phyloP scores from a whole-genome alignment of 2,888 invertebrate genomes.

The Agrenia bidenticulata region DNA sequence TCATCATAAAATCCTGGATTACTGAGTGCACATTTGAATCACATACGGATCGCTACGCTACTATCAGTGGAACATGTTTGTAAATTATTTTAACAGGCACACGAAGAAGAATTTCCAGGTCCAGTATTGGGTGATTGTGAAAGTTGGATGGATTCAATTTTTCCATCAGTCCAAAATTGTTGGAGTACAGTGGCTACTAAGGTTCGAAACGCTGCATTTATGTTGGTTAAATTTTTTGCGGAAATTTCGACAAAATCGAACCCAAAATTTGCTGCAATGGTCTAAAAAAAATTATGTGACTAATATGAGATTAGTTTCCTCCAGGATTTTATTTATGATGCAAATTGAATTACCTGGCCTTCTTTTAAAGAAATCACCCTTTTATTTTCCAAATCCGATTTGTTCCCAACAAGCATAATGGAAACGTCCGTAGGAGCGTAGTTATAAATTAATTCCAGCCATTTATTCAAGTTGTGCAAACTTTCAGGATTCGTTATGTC shows the following conservation, averaged over 20 bases:
- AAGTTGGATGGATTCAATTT: constrained; percentile 26
- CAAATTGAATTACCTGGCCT: constrained; percentile 20
- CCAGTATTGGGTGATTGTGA: not conserved
- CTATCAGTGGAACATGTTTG: too few species aligned
- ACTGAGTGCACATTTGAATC: too few species aligned
- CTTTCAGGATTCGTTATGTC: constrained; percentile 23
- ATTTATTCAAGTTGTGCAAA: constrained; percentile 22
- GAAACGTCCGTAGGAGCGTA: constrained; percentile 18
- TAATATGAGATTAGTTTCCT: too few species aligned
- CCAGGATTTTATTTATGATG: too few species aligned
- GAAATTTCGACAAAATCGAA: constrained; percentile 82
- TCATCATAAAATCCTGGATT: too few species aligned
- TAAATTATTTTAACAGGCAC: too few species aligned
- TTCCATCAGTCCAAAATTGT: constrained; percentile 19
- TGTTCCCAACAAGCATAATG: constrained; percentile 24
- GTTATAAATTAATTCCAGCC: constrained; percentile 21
- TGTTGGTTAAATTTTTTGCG: constrained; percentile 85
- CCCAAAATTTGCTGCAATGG: constrained; percentile 24
- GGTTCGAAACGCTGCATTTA: constrained; percentile 75
- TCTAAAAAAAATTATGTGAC: constrained; percentile 13
- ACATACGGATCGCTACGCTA: too few species aligned
- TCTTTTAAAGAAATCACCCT: constrained; percentile 21
- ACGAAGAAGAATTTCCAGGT: too few species aligned
- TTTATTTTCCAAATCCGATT: constrained; percentile 18
- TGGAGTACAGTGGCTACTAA: constrained; percentile 33